Base-by-base conservation (phyloP, 2,888 invertebrate species). In the Drosophila anomalata region DNA sequence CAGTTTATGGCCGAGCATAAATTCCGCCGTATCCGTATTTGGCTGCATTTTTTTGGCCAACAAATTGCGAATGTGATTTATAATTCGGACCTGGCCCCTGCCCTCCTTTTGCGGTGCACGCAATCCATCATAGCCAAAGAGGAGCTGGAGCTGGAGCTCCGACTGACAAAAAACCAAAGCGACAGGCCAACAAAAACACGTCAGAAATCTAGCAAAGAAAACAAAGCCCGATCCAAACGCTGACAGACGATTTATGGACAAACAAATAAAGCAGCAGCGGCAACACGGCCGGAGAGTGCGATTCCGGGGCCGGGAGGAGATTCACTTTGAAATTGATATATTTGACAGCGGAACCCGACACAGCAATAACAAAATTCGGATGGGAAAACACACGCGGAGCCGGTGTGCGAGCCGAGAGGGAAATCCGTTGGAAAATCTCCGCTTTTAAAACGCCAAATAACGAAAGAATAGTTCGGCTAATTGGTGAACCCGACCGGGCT, bases 271-370 rank as follows among this genome's bases (percentile, higher is more conserved):
- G 55, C 33, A 61, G 46, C n/a, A 6, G 36, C n/a, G 29, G 29
- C 33, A 67, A 65, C 42, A 57, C 26, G 44, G 47, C 41, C n/a
- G 3, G n/a, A 17, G 14, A 56, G 17, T 36, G n/a, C 36, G 6
- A 14, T 36, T 36, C n/a, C 36, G 26, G 47, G 20, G 39, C 52
- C n/a, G 8, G 41, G 39, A 42, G 29, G 41, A 60, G 48, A 67
- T 66, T 73, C 70, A 65, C 79, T 79, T 82, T 82, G 83, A 88
- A 83, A 88, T 87, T 80, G 87, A 83, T 88, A 80, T 80, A 76
- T 88, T 88, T 88, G 88, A 77, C 88, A 88, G 81, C 84, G 88
- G 65, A 22, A 29, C 66, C 55, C 29, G 31, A 51, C 59, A 63
- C 42, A 62, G 56, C 46, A 71, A 83, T 73, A 70, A 76, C 66